Base-by-base conservation (phyloP, 2,797 vertebrate genomes). In the Pampus argenteus region DNA sequence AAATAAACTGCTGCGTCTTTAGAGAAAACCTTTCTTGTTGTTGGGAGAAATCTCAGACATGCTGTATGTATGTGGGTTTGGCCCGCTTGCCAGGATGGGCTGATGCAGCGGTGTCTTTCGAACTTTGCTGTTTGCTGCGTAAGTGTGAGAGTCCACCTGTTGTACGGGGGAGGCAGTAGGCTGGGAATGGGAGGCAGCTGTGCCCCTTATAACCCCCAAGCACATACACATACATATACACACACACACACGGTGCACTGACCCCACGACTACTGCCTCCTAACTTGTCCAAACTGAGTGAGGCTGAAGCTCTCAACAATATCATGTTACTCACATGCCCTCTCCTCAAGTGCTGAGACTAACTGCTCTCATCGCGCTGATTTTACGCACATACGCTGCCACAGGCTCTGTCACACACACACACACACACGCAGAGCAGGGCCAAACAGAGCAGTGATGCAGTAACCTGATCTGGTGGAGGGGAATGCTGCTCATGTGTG, bases 121-220 rank as follows among this genome's bases (percentile, higher is more conserved):
- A 81, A 76, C 74, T 51, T 62, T 38, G 15, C 29, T 56, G 64
- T 69, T 70, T 8, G 44, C 38, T 61, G 60, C 40, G 63, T 64
- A 48, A 28, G 55, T 79, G 48, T 59, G 62, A 57, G 58, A 54
- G 81, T 74, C 77, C 92, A 94, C 91, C 93, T 95, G 93, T 93
- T 86, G 63, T 58, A 23, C 9, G 55, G 63, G 73, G 51, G 76
- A 42, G 36, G 67, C 28, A 54, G 22, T 60, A 67, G 64, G 67
- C 80, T 79, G 86, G 83, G 83, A 88, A 87, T 78, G 59, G 44
- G 71, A 67, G 76, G 81, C 94, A 94, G 93, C 93, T 94, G 92
- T 74, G 84, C 65, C 83, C 69, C 31, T 76, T 65, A 80, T 80
- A 70, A 83, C 82, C 81, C 52, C 48, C 34, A 11, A 45, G 26